phyloP scores from a whole-genome alignment of 2,888 invertebrate species.

The Augiades crinisus region DNA sequence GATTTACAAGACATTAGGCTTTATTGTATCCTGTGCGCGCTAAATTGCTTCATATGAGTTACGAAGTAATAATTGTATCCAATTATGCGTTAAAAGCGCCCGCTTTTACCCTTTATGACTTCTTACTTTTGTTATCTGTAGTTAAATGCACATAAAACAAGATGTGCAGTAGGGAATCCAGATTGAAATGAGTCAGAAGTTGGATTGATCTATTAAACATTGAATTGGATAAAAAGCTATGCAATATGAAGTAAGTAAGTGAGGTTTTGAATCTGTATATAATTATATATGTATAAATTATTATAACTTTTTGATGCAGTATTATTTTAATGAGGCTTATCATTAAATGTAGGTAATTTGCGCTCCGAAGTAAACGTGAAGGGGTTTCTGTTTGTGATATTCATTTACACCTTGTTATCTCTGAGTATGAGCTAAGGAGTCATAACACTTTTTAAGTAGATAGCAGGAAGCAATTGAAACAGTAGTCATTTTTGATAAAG shows the following conservation, averaged over 20 bases:
- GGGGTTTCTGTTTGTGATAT: constrained; percentile 49
- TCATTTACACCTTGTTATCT: constrained; percentile 52
- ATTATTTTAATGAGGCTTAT: too few species aligned
- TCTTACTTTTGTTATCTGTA: constrained; percentile 5
- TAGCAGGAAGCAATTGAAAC: constrained; percentile 44
- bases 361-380: constrained; percentile 45
- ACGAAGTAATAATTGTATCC: not conserved
- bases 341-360: too few species aligned
- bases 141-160: not conserved
- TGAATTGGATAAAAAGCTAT: too few species aligned
- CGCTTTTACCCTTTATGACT: constrained; percentile 3
- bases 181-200: constrained; percentile 11
- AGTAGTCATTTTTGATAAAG: constrained; percentile 37
- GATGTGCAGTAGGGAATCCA: constrained; percentile 1
- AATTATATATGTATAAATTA: too few species aligned
- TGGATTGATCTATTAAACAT: constrained; percentile 11
- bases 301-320: too few species aligned
- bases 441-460: constrained; percentile 38
- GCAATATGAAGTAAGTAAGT: too few species aligned
- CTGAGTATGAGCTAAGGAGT: constrained; percentile 42
- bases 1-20: not conserved
- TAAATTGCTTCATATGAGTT: not conserved
- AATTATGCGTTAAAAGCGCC: constrained; percentile 1
- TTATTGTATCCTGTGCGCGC: not conserved
- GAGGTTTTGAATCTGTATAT: too few species aligned